Percentiles rank a stretch among this genome's conserved stretches.
Evolutionary conservation across 2,888 invertebrate species (phyloP).

Genomic region (Sabellastarte sp.): DNA sequence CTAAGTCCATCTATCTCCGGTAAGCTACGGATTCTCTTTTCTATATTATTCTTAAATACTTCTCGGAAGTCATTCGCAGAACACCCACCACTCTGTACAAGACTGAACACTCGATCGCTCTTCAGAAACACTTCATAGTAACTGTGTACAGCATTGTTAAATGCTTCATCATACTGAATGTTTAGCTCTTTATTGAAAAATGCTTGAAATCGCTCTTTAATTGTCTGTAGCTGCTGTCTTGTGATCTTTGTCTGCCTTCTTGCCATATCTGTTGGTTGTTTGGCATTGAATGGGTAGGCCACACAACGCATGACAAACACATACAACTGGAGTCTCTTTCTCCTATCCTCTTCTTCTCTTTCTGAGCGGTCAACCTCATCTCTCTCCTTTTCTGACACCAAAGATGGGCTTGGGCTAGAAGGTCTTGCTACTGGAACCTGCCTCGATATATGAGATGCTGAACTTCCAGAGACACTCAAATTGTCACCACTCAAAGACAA

Average conservation of each 20-base stretch:
- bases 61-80: slow-evolving; percentile 98
- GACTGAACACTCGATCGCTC: slow-evolving; percentile 91
- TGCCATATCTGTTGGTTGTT: slow-evolving; percentile 98
- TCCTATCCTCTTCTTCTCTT: slow-evolving; percentile 93
- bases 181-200: slow-evolving; percentile 95
- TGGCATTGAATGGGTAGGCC: slow-evolving; percentile 98
- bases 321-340: slow-evolving; percentile 90
- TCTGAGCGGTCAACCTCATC: slow-evolving; percentile 67
- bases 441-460: slow-evolving; percentile 18
- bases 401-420: slow-evolving; percentile 87
- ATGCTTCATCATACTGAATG: slow-evolving; percentile 68
- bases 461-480: slow-evolving; percentile 44
- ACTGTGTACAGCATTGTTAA: slow-evolving; percentile 97
- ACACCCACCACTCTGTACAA: slow-evolving; percentile 97
- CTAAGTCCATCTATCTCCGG: slow-evolving; percentile 99
- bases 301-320: slow-evolving; percentile 97
- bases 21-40: slow-evolving; percentile 92
- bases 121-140: slow-evolving; percentile 81
- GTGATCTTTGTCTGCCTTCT: slow-evolving; percentile 89
- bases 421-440: slow-evolving; percentile 67
- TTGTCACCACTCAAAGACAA: slow-evolving; percentile 57
- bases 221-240: slow-evolving; percentile 91
- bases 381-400: slow-evolving; percentile 77
- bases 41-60: slow-evolving; percentile 96
- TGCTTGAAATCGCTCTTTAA: slow-evolving; percentile 89